Conservation (phyloP, 2,113 vertebrate species). For the Phrynosoma blainvillii region DNA sequence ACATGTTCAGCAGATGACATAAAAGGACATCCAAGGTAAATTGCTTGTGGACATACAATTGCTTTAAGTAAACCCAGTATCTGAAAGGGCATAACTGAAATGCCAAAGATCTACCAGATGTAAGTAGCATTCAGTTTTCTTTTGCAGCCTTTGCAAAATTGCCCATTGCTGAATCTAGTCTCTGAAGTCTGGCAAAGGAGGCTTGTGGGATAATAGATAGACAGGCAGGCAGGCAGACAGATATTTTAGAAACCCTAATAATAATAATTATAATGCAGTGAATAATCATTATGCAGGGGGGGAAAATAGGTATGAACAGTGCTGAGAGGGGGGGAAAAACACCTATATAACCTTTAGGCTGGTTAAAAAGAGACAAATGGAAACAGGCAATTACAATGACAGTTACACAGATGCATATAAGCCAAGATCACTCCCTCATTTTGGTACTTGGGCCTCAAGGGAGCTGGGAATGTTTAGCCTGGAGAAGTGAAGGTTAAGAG, state of each 20-base stretch:
- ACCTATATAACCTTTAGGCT: no score
- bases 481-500: no score
- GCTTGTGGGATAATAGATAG: neutral
- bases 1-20: constrained; percentile 16
- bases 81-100: neutral
- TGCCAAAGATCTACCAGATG: neutral
- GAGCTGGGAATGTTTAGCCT: no score
- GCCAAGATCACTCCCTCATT: no score
- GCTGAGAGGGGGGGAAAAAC: neutral
- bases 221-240: no score
- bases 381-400: neutral
- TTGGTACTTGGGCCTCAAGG: no score
- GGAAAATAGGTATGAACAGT: neutral
- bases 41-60: neutral
- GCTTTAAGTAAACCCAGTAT: neutral
- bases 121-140: neutral
- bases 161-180: neutral
- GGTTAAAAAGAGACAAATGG: no score
- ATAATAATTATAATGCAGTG: neutral
- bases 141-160: neutral
- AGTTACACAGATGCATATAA: neutral
- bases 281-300: neutral
- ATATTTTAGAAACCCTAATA: no score
- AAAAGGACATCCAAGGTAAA: constrained; percentile 3
- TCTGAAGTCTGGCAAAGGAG: neutral